phyloP scores from a whole-genome alignment of 1,140 invertebrate species.

The Meloidogyne floridensis region DNA sequence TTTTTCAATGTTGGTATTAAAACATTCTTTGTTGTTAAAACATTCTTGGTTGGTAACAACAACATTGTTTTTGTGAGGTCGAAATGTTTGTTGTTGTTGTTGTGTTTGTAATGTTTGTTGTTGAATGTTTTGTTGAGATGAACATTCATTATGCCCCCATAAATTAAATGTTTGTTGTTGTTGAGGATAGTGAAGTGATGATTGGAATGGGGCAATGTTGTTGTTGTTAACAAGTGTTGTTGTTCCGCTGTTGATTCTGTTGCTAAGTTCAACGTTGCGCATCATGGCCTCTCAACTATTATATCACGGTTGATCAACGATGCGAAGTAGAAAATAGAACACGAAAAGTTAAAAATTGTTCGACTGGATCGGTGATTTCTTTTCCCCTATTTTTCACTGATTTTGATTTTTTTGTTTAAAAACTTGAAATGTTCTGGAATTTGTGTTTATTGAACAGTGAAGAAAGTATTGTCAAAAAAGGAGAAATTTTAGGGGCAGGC shows the following conservation, averaged over 20 bases:
- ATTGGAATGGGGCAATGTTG: neutral
- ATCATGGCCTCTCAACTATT: conserved; percentile 13
- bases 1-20: neutral
- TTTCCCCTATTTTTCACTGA: neutral
- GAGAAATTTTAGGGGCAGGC: neutral
- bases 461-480: neutral
- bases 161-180: conserved; percentile 12
- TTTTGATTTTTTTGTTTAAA: conserved; percentile 7
- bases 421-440: neutral
- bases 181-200: conserved; percentile 7
- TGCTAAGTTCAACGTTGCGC: neutral
- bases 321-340: conserved; percentile 13
- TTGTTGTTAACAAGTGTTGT: too few relatives aligned
- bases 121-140: conserved; percentile 11
- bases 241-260: conserved; percentile 10
- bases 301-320: conserved; percentile 28
- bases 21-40: too few relatives aligned
- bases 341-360: conserved; percentile 1
- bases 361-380: conserved; percentile 25
- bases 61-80: neutral
- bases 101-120: neutral
- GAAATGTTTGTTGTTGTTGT: neutral
- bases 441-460: neutral
- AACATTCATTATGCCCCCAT: neutral
- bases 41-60: too few relatives aligned